phyloP scores from a whole-genome alignment of 2,113 vertebrate species.

The Hippolais icterina region DNA sequence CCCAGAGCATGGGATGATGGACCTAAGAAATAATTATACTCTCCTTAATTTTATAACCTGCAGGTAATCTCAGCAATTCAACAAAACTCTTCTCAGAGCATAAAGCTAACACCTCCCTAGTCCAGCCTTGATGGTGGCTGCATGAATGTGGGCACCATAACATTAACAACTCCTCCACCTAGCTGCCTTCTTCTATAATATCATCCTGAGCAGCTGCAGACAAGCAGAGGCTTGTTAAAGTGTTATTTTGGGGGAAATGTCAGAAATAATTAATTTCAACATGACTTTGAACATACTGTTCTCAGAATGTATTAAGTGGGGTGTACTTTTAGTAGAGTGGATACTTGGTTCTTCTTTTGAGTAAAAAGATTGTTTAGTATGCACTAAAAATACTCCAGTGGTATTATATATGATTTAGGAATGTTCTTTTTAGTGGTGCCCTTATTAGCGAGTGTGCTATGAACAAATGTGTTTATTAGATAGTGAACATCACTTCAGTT shows the following conservation, averaged over 20 bases:
- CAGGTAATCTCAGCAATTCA: background rate
- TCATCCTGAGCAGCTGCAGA: background rate
- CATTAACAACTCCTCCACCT: slow-evolving; percentile 38
- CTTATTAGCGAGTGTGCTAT: background rate
- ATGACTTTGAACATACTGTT: background rate
- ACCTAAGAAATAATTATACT: background rate
- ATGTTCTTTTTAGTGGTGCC: slow-evolving; percentile 19
- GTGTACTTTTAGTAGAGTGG: background rate
- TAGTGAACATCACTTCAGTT: background rate
- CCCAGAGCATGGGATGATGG: background rate
- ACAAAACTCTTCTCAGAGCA: background rate
- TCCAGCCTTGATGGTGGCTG: background rate
- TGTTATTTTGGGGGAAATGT: background rate
- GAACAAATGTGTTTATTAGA: slow-evolving; percentile 40
- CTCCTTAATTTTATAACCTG: background rate
- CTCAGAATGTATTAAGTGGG: background rate
- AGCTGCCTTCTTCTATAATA: slow-evolving; percentile 12
- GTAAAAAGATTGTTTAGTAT: background rate
- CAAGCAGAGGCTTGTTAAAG: background rate
- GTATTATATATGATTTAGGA: slow-evolving; percentile 13
- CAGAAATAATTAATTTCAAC: slow-evolving; percentile 42
- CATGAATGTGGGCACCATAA: background rate
- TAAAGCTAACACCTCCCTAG: background rate
- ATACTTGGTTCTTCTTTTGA: background rate
- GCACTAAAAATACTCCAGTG: slow-evolving; percentile 21